Evolutionary conservation across 2,888 invertebrate species (phyloP), one percentile per base, ranked within the genome.

Genomic region (Cylloceria caligata): DNA sequence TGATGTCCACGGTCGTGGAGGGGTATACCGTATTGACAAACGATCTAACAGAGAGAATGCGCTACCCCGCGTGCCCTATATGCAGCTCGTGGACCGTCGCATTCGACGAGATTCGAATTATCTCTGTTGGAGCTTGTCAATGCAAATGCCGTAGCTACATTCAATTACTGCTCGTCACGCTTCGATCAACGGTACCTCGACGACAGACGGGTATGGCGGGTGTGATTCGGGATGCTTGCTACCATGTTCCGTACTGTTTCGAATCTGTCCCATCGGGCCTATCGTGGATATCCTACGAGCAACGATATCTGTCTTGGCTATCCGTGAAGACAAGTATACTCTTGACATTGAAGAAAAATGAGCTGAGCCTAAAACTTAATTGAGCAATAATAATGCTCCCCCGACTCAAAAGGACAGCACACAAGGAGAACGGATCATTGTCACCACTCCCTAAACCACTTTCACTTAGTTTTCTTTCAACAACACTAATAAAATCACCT

Each of bases 91-190:
- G 89, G 88, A 88, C 88, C 88, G 89, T 88, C 89, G 90, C 89
- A 89, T 91, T 91, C 91, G 89, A 92, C 90, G 92, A 92, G 91
- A 91, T 91, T 92, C 91, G 90, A 92, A 92, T 92, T 92, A 92
- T 92, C 92, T 92, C 91, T 91, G 90, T 89, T 90, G 89, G 89
- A 91, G 89, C 91, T 91, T 91, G 91, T 91, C 90, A 91, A 91
- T 91, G 91, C 91, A 91, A 91, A 91, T 91, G 90, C 90, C 90
- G 90, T 90, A 90, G 88, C 91, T 91, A 90, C 91, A 91, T 92
- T 92, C 91, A 91, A 92, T 92, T 92, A 91, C 89, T 88, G 89
- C 90, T 91, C 90, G 91, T 92, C 92, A 92, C 91, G 91, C 91
- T 90, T 87, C 90, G 90, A 91, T 91, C 91, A 90, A 88, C 90